Evolutionary conservation across 1,140 invertebrate species (phyloP).

Genomic region (Lineus longissimus): DNA sequence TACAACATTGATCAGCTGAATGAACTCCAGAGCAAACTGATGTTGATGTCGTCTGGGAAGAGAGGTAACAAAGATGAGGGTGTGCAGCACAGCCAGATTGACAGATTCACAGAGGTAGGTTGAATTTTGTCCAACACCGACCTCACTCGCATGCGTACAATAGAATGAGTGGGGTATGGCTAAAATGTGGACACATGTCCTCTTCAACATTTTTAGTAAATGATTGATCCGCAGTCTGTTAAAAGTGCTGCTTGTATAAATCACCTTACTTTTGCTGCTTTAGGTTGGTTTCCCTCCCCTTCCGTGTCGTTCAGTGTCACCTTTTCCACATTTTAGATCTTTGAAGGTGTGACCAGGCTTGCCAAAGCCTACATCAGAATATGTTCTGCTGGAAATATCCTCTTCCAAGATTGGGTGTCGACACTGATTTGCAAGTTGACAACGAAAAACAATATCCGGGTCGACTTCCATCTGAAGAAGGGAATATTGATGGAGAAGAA

Average conservation of each 20-base stretch:
- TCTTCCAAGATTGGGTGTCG: conserved; percentile 36
- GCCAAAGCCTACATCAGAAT: conserved; percentile 36
- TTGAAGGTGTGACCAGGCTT: conserved; percentile 37
- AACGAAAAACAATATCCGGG: conserved; percentile 22
- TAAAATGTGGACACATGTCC: no score
- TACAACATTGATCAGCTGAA: conserved; percentile 34
- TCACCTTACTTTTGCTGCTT: no score
- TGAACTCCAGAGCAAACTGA: conserved; percentile 45
- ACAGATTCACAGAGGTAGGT: conserved; percentile 36
- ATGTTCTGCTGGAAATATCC: conserved; percentile 33
- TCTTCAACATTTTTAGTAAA: no score
- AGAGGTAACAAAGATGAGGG: conserved; percentile 33
- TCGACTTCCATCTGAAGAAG: conserved; percentile 27
- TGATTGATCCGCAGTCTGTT: no score
- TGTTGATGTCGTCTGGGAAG: conserved; percentile 46
- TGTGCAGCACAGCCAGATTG: conserved; percentile 11
- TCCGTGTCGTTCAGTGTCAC: no score
- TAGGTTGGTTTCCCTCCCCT: no score
- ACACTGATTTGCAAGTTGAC: conserved; percentile 32
- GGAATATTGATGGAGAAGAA: conserved; percentile 18
- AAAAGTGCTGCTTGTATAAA: no score
- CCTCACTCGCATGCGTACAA: neutral
- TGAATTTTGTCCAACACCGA: neutral
- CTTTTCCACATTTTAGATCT: conserved; percentile 29
- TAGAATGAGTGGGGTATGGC: no score